A percentile compares a stretch with the other conserved stretches of the same genome.
phyloP scores from a whole-genome alignment of 2,797 vertebrate species.

The Nyctibius grandis region DNA sequence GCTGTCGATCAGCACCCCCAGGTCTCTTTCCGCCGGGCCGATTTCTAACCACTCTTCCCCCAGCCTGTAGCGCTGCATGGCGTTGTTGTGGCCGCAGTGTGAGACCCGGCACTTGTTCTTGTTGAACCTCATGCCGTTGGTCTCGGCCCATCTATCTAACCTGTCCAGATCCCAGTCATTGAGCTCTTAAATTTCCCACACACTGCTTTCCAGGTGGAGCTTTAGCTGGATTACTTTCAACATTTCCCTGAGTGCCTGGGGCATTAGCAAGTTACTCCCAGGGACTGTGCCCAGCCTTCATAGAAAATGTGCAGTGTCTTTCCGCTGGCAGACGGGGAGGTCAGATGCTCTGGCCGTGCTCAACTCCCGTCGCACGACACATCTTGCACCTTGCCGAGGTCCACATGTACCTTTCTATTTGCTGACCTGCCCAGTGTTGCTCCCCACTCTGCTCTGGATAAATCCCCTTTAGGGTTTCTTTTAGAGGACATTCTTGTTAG shows the following conservation, averaged over 20 bases:
- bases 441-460: not conserved
- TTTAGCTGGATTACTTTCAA: slow-evolving; percentile 42
- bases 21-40: no score
- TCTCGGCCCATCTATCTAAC: no score
- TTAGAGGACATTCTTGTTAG: not conserved
- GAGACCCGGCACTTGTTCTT: no score
- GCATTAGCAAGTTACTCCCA: not conserved
- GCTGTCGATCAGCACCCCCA: no score
- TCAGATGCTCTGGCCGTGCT: not conserved
- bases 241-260: not conserved
- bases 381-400: fast-evolving
- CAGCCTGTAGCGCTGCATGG: no score
- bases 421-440: not conserved
- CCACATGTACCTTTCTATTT: not conserved
- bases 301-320: not conserved
- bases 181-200: not conserved
- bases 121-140: no score
- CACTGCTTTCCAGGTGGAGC: not conserved
- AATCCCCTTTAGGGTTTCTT: not conserved
- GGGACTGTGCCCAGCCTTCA: not conserved
- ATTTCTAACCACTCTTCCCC: no score
- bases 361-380: not conserved
- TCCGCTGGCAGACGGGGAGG: fast-evolving
- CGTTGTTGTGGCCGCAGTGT: no score
- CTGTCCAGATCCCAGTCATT: no score